Base-by-base conservation (phyloP, 1,140 invertebrate species). In the Hylyphantes graminicola region DNA sequence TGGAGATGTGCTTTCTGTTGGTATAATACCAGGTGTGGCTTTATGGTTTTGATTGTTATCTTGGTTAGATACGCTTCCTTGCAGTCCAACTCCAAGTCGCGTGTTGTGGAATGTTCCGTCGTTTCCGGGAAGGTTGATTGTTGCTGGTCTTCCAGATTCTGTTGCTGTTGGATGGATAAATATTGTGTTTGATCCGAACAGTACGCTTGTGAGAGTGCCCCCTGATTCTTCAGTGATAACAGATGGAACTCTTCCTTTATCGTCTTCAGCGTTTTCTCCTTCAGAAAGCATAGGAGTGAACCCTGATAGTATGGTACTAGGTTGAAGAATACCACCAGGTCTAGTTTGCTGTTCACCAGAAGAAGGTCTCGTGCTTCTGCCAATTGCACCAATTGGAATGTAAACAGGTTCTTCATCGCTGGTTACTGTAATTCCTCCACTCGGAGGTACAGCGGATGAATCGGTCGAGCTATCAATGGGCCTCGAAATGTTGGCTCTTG, bases 371-470 rank as follows among this genome's bases (percentile, higher is more conserved):
- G 80, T 86, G 19, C 54, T 76, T 10, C 82, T 67, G 13, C 76
- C 76, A n/a, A 86, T 72, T 21, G 86, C 85, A 53, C 87, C 86
- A n/a, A 87, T 85, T 3, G 87, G 87, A 65, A 87, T 87, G 53
- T 87, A 87, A 11, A 87, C 68, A 4, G 87, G 87, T 10, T 87
- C 86, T 73, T 86, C 79, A 17, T 57, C 51, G 68, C 63, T 77
- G 15, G 70, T 87, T 6, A 87, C 86, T 0, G 86, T 86, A 13
- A 86, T 78, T 50, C 86, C 87, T 70, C 83, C 86, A 57, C 61
- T 70, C 12, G 87, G 87, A 53, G 85, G 86, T 53, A 76, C 55
- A 10, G 51, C 8, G 11, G 76, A 55, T 19, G 19, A n/a, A 11
- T 85, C 74, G 19, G 15, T 68, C 12, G 48, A 19, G 21, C 19